Evolutionary conservation across 2,797 vertebrate genomes (phyloP).

Genomic region (Echiichthys vipera): DNA sequence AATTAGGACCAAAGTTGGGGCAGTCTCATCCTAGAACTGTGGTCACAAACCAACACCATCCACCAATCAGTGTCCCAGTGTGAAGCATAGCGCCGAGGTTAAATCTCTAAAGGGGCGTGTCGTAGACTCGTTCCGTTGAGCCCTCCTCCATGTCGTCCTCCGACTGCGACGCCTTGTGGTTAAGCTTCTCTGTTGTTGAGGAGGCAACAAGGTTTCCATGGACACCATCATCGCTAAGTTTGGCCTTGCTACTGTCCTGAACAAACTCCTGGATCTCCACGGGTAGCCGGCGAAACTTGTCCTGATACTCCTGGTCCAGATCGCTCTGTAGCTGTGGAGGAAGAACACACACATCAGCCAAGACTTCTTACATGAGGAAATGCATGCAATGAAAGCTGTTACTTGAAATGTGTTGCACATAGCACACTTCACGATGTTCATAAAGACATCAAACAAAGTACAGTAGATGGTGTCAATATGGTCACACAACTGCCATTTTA

Average conservation of each 20-base stretch:
- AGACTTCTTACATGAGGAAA: not conserved
- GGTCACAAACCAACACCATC: conserved; percentile 60
- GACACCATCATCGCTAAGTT: conserved; percentile 82
- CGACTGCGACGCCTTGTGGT: conserved; percentile 87
- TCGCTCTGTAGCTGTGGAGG: conserved; percentile 91
- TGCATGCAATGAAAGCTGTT: not conserved
- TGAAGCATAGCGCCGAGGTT: conserved; percentile 37
- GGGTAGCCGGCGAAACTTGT: conserved; percentile 97
- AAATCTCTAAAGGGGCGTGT: conserved; percentile 90
- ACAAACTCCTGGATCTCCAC: conserved; percentile 98
- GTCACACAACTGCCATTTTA: not conserved
- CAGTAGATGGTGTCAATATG: not conserved
- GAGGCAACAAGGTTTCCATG: conserved; percentile 82
- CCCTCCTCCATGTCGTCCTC: conserved; percentile 90
- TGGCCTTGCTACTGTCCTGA: conserved; percentile 94
- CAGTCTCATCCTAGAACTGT: conserved; percentile 64
- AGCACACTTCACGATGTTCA: not conserved
- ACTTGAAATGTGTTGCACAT: not conserved
- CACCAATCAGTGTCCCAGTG: conserved; percentile 68
- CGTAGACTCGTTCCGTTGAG: conserved; percentile 88
- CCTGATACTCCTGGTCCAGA: conserved; percentile 98
- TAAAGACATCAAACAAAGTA: not conserved
- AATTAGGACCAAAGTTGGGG: conserved; percentile 63
- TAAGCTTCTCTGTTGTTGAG: conserved; percentile 84
- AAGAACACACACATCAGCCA: not conserved